Conservation (phyloP, 2,888 invertebrate genomes). For the Lamellibrachia satsuma region DNA sequence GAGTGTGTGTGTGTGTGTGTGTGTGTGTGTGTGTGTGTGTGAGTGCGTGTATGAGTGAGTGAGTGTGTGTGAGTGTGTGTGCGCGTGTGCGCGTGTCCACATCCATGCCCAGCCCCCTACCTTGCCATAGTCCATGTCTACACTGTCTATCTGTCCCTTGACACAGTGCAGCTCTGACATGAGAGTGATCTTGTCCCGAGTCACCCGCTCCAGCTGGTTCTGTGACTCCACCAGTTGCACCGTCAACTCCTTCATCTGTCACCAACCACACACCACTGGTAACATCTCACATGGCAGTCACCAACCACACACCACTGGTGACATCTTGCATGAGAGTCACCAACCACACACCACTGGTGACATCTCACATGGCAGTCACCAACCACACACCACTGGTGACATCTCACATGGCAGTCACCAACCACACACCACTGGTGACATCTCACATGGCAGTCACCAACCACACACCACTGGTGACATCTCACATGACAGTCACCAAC, state of each 20-base stretch:
- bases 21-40: no score
- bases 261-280: not conserved
- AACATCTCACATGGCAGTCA: slow-evolving; percentile 27
- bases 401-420: no score
- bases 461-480: no score
- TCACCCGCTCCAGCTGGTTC: slow-evolving; percentile 54
- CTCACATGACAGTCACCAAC: no score
- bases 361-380: not conserved
- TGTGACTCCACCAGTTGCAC: slow-evolving; percentile 49
- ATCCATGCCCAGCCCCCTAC: slow-evolving; percentile 23
- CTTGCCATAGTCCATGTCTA: slow-evolving; percentile 58
- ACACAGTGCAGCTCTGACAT: slow-evolving; percentile 53
- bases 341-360: not conserved
- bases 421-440: no score
- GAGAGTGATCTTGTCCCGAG: slow-evolving; percentile 55
- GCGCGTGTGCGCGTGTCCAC: no score
- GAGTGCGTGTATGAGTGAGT: no score
- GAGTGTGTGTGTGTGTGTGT: no score
- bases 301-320: not conserved
- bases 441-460: no score
- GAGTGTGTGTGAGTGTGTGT: no score
- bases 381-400: not conserved
- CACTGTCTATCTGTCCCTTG: slow-evolving; percentile 53
- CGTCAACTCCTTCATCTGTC: slow-evolving; percentile 54
- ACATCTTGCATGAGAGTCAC: slow-evolving; percentile 19